Evolutionary conservation across 2,888 invertebrate species (phyloP), one percentile per base, ranked within the genome.

Genomic region (Taenaris catops): DNA sequence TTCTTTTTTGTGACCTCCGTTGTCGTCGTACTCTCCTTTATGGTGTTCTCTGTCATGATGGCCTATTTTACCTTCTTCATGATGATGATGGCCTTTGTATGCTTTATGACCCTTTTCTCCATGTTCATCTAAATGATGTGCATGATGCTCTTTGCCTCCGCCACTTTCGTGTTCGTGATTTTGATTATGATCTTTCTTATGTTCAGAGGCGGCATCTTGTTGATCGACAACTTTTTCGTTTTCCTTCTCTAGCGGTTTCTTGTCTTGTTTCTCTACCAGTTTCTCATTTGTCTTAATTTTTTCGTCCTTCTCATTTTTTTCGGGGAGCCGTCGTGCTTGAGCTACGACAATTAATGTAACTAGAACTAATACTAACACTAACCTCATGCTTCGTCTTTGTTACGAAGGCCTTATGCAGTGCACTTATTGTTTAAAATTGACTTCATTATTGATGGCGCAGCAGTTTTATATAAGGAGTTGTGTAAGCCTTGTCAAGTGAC

Each of bases 21-120:
- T 86, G 53, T 91, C 91, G 25, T 87, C 88, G 57, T 89, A 91
- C 53, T 90, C 88, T 1, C 91, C 91, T 43, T 87, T 80, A 51
- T 92, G 90, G 1, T 87, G 80, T 53, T 89, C 92, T 58, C 93
- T 92, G 55, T 93, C 92, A 53, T 93, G 93, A 51, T 93, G 92
- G 0, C 94, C 94, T 55, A 92, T 93, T 48, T 91, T 87, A 2
- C 90, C 91, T 51, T 93, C 91, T 48, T 91, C 90, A 46, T 91
- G 88, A 36, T 91, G 89, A 55, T 94, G 92, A 41, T 91, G 87
- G 5, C 90, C 89, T 55, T 92, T 91, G 72, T 93, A 92, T 0
- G 91, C 92, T 45, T 93, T 93, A 47, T 92, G 90, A 1, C 91
- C 92, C 55, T 93, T 91, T 43, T 91, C 91, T 0, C 92, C 92